Conservation (phyloP, 2,888 invertebrate genomes). For the Cosmopolites sordidus region DNA sequence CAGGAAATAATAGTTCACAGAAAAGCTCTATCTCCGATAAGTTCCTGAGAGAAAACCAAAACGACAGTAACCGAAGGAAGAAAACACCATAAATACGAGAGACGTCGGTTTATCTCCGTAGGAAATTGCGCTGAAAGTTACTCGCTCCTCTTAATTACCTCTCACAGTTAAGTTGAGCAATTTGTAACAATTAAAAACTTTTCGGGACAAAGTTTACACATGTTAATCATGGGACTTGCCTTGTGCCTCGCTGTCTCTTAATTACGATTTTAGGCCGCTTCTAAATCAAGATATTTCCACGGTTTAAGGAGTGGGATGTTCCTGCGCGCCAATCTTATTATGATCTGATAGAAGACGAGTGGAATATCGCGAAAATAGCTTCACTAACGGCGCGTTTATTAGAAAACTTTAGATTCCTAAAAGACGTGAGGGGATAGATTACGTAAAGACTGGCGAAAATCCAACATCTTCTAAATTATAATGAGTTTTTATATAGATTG, state of each 20-base stretch:
- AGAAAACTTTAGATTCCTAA: background rate
- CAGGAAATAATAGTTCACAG: too few species aligned
- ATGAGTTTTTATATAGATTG: too few species aligned
- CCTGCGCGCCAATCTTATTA: conserved; percentile 21
- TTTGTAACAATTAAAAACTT: conserved; percentile 47
- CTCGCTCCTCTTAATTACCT: conserved; percentile 33
- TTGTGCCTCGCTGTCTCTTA: conserved; percentile 46
- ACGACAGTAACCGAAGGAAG: background rate
- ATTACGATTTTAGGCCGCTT: conserved; percentile 43
- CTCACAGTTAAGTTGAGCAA: conserved; percentile 42
- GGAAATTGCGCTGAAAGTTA: conserved; percentile 1
- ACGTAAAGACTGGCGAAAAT: too few species aligned
- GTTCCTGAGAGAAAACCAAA: background rate
- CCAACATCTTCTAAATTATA: too few species aligned
- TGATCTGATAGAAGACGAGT: conserved; percentile 19
- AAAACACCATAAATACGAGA: background rate
- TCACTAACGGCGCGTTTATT: background rate
- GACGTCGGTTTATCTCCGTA: background rate
- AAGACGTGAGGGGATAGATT: too few species aligned
- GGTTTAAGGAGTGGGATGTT: conserved; percentile 33
- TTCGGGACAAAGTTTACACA: conserved; percentile 48
- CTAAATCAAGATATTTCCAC: conserved; percentile 40
- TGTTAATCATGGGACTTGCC: conserved; percentile 48
- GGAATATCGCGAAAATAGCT: conserved; percentile 5
- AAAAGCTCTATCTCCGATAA: too few species aligned